Evolutionary conservation across 2,797 vertebrate species (phyloP).

Genomic region (Linurgus olivaceus): DNA sequence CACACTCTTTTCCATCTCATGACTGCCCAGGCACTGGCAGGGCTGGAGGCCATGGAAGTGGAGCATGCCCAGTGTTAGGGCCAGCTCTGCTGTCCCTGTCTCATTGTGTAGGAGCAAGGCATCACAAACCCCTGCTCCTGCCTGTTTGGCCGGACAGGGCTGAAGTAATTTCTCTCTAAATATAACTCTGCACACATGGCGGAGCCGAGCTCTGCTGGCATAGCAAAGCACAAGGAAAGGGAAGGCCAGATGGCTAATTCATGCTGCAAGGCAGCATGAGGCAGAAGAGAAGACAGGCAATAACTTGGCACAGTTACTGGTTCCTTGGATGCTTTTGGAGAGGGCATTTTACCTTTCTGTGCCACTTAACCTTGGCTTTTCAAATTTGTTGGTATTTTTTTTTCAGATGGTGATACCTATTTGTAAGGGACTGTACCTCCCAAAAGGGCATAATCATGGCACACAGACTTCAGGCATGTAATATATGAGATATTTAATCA

Average conservation of each 20-base stretch:
- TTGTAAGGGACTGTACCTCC: background rate
- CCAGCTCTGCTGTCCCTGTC: background rate
- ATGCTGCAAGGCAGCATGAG: conserved; percentile 28
- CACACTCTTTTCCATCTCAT: background rate
- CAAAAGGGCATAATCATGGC: background rate
- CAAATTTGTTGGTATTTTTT: background rate
- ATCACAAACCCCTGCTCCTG: background rate
- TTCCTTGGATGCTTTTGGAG: background rate
- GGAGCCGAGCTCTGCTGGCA: background rate
- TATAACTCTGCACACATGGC: background rate
- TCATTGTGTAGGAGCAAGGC: background rate
- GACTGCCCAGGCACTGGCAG: accelerated
- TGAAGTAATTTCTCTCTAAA: conserved; percentile 37
- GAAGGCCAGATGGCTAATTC: conserved; percentile 47
- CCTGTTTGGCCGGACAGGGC: background rate
- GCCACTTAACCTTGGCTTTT: background rate
- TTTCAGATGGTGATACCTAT: background rate
- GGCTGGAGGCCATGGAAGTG: background rate
- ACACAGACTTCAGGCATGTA: background rate
- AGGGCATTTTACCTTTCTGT: background rate
- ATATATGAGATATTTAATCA: background rate
- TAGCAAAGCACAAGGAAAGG: background rate
- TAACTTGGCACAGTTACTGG: background rate
- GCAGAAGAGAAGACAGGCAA: background rate
- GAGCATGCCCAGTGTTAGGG: accelerated